phyloP scores from a whole-genome alignment of 2,888 invertebrate species.

The Ommatoiulus sabulosus region DNA sequence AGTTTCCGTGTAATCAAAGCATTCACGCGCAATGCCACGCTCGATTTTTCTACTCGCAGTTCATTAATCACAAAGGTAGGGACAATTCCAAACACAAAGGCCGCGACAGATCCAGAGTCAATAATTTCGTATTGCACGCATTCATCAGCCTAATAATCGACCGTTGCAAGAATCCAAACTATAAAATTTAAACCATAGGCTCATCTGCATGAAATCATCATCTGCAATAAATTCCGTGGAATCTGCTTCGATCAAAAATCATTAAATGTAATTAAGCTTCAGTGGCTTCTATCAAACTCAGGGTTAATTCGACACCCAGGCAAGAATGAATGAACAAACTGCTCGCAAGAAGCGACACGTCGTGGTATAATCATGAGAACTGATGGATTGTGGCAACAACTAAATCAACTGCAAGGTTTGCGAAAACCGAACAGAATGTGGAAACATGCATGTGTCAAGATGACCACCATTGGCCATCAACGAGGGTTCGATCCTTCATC shows the following conservation, averaged over 20 bases:
- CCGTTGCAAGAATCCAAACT: background rate
- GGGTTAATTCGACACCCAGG: background rate
- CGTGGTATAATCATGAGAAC: no score
- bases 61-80: constrained; percentile 15
- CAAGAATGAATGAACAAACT: background rate
- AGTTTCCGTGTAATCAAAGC: constrained; percentile 48
- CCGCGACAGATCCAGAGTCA: background rate
- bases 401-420: no score
- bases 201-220: constrained; percentile 38
- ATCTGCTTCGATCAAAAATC: background rate
- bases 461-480: background rate
- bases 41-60: background rate
- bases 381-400: no score
- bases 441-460: background rate
- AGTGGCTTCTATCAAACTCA: background rate
- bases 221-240: background rate
- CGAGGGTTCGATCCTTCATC: background rate
- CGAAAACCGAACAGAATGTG: no score
- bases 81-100: background rate
- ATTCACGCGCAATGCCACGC: background rate
- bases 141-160: background rate
- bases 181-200: background rate
- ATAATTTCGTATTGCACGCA: background rate
- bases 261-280: background rate
- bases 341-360: no score